Base-by-base conservation (phyloP, 2,113 vertebrate genomes). In the Chionis minor region DNA sequence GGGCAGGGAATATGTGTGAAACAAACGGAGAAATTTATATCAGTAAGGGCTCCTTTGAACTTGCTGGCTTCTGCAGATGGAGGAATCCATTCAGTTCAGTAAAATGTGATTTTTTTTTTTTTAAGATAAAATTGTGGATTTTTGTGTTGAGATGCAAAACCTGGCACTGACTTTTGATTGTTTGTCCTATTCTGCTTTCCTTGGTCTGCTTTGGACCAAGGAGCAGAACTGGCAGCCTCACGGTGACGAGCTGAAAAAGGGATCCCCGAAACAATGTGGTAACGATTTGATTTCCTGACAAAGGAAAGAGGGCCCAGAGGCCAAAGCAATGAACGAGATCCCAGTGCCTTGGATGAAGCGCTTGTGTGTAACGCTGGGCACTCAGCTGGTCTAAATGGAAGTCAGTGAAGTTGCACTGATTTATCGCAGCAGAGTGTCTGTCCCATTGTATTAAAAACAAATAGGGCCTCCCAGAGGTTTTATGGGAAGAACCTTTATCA, bases 371-470 rank as follows among this genome's bases (percentile, higher is more conserved):
- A 62, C 67, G 19, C 65, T 22, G 62, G 2, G 3, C 79, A 40
- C 77, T 66, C 78, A 20, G 89, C 95, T 75, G 72, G 5, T 19
- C 69, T 88, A 73, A 92, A 81, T 44, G 69, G 79, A 72, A 85
- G 30, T 30, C 90, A 92, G 86, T 58, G 95, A 44, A 63, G 87
- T 93, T 77, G 70, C 83, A 49, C 93, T 94, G 92, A 96, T 96
- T 93, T 96, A 93, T 85, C 69, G 90, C 90, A 81, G 83, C 38
- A 2, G 58, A 81, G 54, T 62, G 87, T 54, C 93, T 91, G 90
- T 92, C 63, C 90, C 80, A 77, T 94, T 93, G 87, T 91, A 65
- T 49, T 63, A 5, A 91, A 94, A 94, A 88, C 95, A 94, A 96
- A 94, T n/a, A 88, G 93, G 90, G 49, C 87, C 87, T 86, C 87